These are phyloP conservation scores for Lymantria dispar DNA, from an alignment of 2,888 invertebrate species.

Conservation along the genomic window DNA sequence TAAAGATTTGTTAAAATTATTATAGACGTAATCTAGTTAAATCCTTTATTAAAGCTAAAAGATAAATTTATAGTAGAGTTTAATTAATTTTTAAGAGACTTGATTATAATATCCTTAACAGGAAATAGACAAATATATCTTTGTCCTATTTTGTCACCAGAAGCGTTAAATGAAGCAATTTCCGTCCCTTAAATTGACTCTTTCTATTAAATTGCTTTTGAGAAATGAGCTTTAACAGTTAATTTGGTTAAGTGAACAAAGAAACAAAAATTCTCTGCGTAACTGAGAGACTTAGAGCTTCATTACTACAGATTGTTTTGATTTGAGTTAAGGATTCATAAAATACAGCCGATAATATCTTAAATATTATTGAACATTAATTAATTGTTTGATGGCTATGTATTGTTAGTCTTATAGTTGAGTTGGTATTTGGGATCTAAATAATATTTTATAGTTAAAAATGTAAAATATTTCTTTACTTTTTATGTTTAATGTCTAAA, in stretches of 20 bases:
- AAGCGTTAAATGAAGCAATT: constrained; percentile 62
- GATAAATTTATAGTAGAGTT: constrained; percentile 1
- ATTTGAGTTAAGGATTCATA: constrained; percentile 11
- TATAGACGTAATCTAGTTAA: constrained; percentile 16
- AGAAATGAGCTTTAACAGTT: constrained; percentile 50
- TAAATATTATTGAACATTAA: no score
- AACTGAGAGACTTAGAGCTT: constrained; percentile 22
- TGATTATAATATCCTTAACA: constrained; percentile 25
- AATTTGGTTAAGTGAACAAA: constrained; percentile 48
- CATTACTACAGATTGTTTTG: constrained; percentile 20
- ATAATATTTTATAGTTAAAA: no score
- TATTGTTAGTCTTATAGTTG: no score
- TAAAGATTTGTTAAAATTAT: constrained; percentile 22
- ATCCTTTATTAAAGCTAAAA: neutral
- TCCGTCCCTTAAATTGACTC: constrained; percentile 61
- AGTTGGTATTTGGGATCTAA: no score
- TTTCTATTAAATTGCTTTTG: constrained; percentile 49
- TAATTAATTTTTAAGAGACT: constrained; percentile 13
- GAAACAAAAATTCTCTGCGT: constrained; percentile 40
- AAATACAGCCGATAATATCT: neutral
- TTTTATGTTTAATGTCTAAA: no score
- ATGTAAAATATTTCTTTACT: no score
- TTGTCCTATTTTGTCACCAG: constrained; percentile 50
- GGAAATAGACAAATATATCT: constrained; percentile 42
- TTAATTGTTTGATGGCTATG: no score